Percentiles rank a stretch among this genome's conserved stretches.
These are phyloP conservation scores for Sarcoramphus papa DNA, from an alignment of 2,797 vertebrate genomes.

Conservation along the genomic window DNA sequence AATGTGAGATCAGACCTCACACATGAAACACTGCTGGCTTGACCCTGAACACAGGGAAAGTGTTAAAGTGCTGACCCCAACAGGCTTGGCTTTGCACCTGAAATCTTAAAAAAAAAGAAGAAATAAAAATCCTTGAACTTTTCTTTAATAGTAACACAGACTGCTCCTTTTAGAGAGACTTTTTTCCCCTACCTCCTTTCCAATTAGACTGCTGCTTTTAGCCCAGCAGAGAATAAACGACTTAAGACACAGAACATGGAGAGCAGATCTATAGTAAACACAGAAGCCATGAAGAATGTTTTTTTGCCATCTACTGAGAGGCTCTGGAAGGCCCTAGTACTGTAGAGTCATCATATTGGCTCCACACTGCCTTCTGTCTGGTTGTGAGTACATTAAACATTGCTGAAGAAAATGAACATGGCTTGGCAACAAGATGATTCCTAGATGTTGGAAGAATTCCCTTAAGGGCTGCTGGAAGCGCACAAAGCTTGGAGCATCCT, in stretches of 20 bases:
- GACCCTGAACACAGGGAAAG: slow-evolving; percentile 66
- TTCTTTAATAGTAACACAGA: slow-evolving; percentile 55
- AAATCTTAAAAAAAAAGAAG: slow-evolving; percentile 11
- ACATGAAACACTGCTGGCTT: slow-evolving; percentile 55
- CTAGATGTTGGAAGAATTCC: slow-evolving; percentile 12
- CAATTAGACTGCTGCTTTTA: slow-evolving; percentile 53
- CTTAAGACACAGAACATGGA: background rate
- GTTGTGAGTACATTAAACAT: background rate
- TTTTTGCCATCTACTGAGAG: background rate
- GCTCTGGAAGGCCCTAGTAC: background rate
- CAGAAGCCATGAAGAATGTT: background rate
- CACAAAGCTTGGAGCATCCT: slow-evolving; percentile 30
- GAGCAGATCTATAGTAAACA: background rate
- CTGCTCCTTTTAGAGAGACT: slow-evolving; percentile 3
- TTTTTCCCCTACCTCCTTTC: slow-evolving; percentile 28
- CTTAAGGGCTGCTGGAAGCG: slow-evolving; percentile 27
- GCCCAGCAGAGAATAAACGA: slow-evolving; percentile 16
- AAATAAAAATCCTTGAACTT: slow-evolving; percentile 14
- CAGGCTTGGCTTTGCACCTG: slow-evolving; percentile 56
- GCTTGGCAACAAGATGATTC: background rate
- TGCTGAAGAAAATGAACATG: background rate
- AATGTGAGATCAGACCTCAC: slow-evolving; percentile 32
- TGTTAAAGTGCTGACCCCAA: slow-evolving; percentile 69
- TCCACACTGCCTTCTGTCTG: background rate
- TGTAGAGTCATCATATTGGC: background rate